These are phyloP conservation scores for Argopecten irradians DNA, from an alignment of 1,140 invertebrate genomes.

Conservation along the genomic window DNA sequence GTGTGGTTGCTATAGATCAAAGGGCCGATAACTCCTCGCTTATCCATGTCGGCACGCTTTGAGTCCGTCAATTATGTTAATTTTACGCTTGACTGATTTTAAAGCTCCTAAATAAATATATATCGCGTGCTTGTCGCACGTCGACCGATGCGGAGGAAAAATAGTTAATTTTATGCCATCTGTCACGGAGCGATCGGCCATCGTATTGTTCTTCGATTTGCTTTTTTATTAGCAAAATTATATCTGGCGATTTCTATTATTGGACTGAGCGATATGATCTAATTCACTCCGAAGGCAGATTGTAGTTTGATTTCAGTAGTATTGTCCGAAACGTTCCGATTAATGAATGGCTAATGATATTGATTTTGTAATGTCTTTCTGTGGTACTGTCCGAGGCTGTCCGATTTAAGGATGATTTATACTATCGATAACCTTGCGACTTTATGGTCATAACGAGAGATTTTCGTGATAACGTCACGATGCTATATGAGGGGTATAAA, in stretches of 20 bases:
- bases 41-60: background rate
- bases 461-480: background rate
- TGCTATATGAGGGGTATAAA: background rate
- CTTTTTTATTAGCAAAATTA: background rate
- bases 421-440: too few species aligned
- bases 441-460: background rate
- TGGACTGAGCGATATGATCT: background rate
- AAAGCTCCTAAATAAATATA: constrained; percentile 17
- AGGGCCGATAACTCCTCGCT: background rate
- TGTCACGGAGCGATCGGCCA: background rate
- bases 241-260: background rate
- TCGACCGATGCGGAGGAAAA: background rate
- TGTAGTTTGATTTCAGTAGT: background rate
- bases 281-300: background rate
- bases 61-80: constrained; percentile 10
- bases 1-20: background rate
- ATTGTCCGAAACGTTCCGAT: background rate
- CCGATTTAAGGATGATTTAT: too few species aligned
- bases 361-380: background rate
- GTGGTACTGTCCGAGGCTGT: too few species aligned
- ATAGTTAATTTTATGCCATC: background rate
- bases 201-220: background rate
- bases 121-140: background rate
- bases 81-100: background rate
- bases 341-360: background rate